Percentiles rank a stretch among this genome's conserved stretches.
Conservation (phyloP, 2,888 invertebrate genomes). For the Seira sanloemensis region DNA sequence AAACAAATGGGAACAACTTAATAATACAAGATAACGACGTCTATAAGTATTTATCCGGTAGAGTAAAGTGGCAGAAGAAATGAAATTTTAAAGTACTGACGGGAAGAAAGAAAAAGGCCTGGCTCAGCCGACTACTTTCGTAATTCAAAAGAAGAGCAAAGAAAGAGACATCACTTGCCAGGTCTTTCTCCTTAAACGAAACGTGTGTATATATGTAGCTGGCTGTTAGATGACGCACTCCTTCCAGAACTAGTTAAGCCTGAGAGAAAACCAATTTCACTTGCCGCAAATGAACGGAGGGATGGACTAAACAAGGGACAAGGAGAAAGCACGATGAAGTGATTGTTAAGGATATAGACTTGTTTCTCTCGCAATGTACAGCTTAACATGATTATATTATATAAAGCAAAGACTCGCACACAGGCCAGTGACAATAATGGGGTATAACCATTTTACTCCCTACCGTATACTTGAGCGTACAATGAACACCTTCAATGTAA, state of each 20-base stretch:
- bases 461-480: neutral
- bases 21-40: slow-evolving; percentile 48
- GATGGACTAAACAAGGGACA: slow-evolving; percentile 4
- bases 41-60: slow-evolving; percentile 47
- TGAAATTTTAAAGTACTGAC: slow-evolving; percentile 36
- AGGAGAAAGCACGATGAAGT: neutral
- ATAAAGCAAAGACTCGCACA: too few relatives aligned
- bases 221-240: neutral
- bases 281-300: neutral
- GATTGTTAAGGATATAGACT: neutral
- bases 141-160: neutral
- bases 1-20: slow-evolving; percentile 34
- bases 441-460: neutral
- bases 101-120: neutral
- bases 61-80: slow-evolving; percentile 30
- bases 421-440: neutral
- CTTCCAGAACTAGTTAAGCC: neutral
- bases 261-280: neutral
- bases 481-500: neutral
- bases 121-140: neutral
- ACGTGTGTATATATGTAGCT: too few relatives aligned
- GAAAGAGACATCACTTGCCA: neutral
- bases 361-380: neutral
- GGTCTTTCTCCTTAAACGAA: too few relatives aligned
- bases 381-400: neutral